A percentile compares a stretch with the other conserved stretches of the same genome.
These are phyloP conservation scores for Lapara coniferarum DNA, from an alignment of 2,888 invertebrate genomes.

Conservation along the genomic window DNA sequence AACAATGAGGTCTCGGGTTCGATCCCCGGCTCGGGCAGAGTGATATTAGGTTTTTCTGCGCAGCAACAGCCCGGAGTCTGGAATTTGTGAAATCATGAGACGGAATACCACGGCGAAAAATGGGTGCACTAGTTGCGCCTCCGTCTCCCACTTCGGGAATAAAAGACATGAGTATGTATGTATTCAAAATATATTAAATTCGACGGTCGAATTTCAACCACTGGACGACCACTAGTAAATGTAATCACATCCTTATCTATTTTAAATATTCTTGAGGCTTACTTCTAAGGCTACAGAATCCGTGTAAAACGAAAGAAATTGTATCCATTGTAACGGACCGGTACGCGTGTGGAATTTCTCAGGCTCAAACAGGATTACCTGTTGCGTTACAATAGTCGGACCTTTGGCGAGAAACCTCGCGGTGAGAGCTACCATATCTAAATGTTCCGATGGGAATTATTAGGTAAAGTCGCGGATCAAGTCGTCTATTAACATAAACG, in stretches of 20 bases:
- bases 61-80: no score
- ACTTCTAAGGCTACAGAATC: neutral
- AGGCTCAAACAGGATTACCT: slow-evolving; percentile 21
- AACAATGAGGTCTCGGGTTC: no score
- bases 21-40: no score
- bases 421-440: slow-evolving; percentile 4
- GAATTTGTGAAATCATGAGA: no score
- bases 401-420: slow-evolving; percentile 4
- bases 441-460: slow-evolving; percentile 22
- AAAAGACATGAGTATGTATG: no score
- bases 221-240: no score
- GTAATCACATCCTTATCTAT: neutral
- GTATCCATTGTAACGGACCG: neutral
- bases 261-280: neutral
- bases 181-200: no score
- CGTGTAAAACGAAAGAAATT: slow-evolving; percentile 9
- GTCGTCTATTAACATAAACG: slow-evolving; percentile 25
- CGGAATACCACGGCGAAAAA: no score
- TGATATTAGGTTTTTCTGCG: no score
- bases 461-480: slow-evolving; percentile 19
- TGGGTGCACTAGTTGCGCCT: no score
- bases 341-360: slow-evolving; percentile 22
- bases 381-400: slow-evolving; percentile 21
- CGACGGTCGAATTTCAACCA: no score
- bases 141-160: no score